These are phyloP conservation scores for Brachionus manjavacas DNA, from an alignment of 1,140 invertebrate genomes.

Conservation along the genomic window DNA sequence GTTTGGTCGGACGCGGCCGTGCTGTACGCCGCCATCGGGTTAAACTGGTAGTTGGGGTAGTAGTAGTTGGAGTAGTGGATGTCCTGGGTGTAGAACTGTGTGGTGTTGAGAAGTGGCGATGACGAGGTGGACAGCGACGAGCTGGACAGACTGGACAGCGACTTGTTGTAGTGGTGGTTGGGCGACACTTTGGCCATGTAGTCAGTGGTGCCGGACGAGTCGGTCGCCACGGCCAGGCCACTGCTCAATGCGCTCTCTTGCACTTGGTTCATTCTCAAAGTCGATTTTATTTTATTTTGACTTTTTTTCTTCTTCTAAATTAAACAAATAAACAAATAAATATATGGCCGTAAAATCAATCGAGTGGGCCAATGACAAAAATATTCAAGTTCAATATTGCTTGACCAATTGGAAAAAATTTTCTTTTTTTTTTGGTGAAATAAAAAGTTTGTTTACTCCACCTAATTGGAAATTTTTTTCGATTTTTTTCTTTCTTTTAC, in stretches of 20 bases:
- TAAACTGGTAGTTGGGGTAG: neutral
- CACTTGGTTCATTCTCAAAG: neutral
- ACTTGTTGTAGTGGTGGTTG: neutral
- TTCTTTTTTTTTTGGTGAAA: neutral
- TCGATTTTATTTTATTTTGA: neutral
- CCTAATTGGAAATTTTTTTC: neutral
- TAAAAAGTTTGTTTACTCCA: neutral
- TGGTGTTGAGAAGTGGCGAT: neutral
- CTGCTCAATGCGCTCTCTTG: neutral
- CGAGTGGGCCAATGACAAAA: neutral
- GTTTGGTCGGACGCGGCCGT: neutral
- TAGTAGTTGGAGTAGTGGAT: neutral
- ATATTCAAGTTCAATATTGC: neutral
- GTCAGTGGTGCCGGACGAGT: neutral
- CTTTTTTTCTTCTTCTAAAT: slow-evolving; percentile 8
- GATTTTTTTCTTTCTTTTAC: neutral
- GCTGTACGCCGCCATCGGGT: neutral
- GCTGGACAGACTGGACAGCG: neutral
- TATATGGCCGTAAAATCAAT: neutral
- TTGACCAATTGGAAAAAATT: neutral
- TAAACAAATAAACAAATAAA: neutral
- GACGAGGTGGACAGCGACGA: neutral
- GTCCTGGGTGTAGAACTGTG: neutral
- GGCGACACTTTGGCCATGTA: neutral
- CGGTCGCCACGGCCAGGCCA: slow-evolving; percentile 9